Evolutionary conservation across 92 coral and sea anemone genomes (phyloP).

Genomic region (Porites lobata): DNA sequence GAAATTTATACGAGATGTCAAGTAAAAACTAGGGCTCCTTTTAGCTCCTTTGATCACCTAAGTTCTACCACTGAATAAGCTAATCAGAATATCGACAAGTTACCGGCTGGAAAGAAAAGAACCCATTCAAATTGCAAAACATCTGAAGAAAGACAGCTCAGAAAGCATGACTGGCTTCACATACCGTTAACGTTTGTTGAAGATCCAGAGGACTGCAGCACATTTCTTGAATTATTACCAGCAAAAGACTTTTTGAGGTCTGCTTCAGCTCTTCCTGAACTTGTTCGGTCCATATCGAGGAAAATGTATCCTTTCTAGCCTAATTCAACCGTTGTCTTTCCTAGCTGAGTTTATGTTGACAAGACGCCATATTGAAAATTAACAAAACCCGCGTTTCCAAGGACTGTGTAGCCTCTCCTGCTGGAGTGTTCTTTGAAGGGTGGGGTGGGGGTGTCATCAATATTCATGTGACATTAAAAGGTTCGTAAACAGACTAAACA

Average conservation of each 20-base stretch:
- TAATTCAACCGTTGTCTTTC: not conserved
- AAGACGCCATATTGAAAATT: slow-evolving; percentile 86
- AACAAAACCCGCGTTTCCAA: slow-evolving; percentile 75
- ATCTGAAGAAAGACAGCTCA: not conserved
- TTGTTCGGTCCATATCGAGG: slow-evolving; percentile 28
- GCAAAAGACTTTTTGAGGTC: slow-evolving; percentile 41
- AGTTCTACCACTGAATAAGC: no score
- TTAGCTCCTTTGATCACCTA: no score
- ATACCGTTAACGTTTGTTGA: slow-evolving; percentile 26
- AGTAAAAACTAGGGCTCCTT: no score
- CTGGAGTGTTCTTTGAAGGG: not conserved
- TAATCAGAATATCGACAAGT: no score
- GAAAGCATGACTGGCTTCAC: not conserved
- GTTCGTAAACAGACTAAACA: no score
- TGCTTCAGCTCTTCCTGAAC: slow-evolving; percentile 15
- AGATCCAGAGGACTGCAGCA: slow-evolving; percentile 15
- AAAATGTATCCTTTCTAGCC: not conserved
- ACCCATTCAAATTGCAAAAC: no score
- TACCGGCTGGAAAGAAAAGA: no score
- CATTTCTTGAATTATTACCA: slow-evolving; percentile 3
- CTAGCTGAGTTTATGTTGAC: slow-evolving; percentile 65
- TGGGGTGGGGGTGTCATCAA: not conserved
- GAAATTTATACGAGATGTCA: no score
- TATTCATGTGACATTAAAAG: no score
- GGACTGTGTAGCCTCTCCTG: slow-evolving; percentile 63